Percentiles rank a stretch among this genome's conserved stretches.
These are phyloP conservation scores for Nemoura dubitans DNA, from an alignment of 2,888 invertebrate species.

Conservation along the genomic window DNA sequence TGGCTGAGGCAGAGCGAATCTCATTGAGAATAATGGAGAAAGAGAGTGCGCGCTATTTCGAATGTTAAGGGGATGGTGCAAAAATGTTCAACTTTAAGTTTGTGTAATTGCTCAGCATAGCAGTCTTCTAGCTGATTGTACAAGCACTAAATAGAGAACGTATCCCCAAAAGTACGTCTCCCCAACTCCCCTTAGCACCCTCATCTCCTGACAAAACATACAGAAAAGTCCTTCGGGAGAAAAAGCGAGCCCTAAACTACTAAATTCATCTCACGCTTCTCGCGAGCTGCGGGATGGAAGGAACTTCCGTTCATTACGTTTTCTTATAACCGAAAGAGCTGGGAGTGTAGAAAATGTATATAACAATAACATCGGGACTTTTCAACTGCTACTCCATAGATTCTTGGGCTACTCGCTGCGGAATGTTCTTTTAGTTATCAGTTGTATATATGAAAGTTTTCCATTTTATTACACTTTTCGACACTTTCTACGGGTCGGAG, in stretches of 20 bases:
- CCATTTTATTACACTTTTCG: neutral
- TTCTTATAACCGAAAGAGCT: neutral
- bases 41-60: neutral
- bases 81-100: neutral
- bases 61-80: neutral
- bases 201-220: constrained; percentile 20
- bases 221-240: constrained; percentile 27
- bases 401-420: neutral
- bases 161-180: neutral
- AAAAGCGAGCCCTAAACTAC: neutral
- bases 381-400: neutral
- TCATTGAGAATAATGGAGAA: neutral
- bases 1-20: neutral
- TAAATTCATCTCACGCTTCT: constrained; percentile 27
- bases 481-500: neutral
- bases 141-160: constrained; percentile 7
- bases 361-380: constrained; percentile 3
- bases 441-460: constrained; percentile 2
- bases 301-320: constrained; percentile 17
- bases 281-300: neutral
- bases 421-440: neutral
- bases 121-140: neutral
- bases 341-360: neutral
- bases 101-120: neutral
- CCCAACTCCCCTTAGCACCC: constrained; percentile 1